Percentiles rank a stretch among this genome's conserved stretches.
These are phyloP conservation scores for Cataglyphis livida DNA, from an alignment of 2,888 invertebrate genomes.

Conservation along the genomic window DNA sequence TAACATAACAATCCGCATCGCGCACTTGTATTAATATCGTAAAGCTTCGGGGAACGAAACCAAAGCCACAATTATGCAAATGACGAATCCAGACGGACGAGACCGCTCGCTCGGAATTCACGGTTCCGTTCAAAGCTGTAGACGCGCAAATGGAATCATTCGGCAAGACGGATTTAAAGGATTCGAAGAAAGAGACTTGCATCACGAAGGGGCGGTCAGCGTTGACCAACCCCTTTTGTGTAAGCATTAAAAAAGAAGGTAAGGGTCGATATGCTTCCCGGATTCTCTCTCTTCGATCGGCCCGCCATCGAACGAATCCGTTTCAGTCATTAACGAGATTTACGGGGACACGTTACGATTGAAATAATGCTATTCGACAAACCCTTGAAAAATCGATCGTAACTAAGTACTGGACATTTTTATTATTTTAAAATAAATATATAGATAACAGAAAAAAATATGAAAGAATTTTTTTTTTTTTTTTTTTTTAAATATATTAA, in stretches of 20 bases:
- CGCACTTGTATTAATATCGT: constrained; percentile 30
- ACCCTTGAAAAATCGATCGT: background rate
- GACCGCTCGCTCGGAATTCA: constrained; percentile 6
- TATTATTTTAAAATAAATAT: background rate
- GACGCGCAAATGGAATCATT: constrained; percentile 50
- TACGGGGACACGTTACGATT: background rate
- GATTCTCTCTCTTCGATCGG: constrained; percentile 5
- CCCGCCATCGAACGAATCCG: constrained; percentile 1
- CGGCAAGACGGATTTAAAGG: constrained; percentile 61
- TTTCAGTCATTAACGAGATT: constrained; percentile 23
- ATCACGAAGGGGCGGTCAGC: constrained; percentile 68
- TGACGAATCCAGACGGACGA: constrained; percentile 34
- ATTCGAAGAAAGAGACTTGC: constrained; percentile 53
- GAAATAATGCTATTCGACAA: background rate
- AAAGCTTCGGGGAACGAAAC: constrained; percentile 9
- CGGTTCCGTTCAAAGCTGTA: constrained; percentile 32
- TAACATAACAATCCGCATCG: constrained; percentile 14
- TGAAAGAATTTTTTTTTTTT: background rate
- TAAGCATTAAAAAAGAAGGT: constrained; percentile 60
- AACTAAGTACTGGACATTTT: background rate
- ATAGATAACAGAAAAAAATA: background rate
- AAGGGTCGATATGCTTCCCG: constrained; percentile 3
- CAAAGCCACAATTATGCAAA: constrained; percentile 43
- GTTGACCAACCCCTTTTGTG: constrained; percentile 75
- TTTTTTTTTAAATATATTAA: background rate